Percentiles rank a stretch among this genome's conserved stretches.
These are phyloP conservation scores for Crotophaga sulcirostris DNA, from an alignment of 2,113 vertebrate genomes.

Conservation along the genomic window DNA sequence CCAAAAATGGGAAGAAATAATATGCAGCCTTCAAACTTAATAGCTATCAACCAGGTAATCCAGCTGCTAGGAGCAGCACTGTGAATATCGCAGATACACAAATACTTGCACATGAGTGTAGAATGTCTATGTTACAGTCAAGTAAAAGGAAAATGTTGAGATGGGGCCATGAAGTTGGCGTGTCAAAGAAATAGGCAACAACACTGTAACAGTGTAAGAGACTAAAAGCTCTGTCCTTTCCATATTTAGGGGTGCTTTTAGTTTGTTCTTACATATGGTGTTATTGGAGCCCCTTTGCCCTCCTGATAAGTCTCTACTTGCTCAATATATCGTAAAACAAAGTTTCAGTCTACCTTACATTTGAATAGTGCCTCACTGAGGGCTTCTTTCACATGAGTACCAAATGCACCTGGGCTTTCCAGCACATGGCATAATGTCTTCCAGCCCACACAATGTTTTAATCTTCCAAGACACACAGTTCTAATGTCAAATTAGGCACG, in stretches of 20 bases:
- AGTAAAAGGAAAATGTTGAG: background rate
- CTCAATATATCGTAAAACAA: background rate
- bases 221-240: background rate
- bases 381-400: background rate
- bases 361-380: background rate
- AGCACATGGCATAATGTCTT: background rate
- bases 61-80: background rate
- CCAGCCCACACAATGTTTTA: background rate
- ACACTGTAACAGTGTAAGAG: background rate
- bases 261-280: background rate
- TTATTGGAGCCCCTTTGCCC: background rate
- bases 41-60: background rate
- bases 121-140: background rate
- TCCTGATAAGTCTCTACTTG: background rate
- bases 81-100: background rate
- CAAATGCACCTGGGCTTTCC: background rate
- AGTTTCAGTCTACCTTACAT: background rate
- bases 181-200: background rate
- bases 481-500: background rate
- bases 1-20: background rate
- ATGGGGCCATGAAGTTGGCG: background rate
- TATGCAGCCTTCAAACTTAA: background rate
- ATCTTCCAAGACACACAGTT: background rate
- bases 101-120: background rate
- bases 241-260: background rate